Evolutionary conservation across 2,113 vertebrate species (phyloP).

Genomic region (Peromyscus californicus): DNA sequence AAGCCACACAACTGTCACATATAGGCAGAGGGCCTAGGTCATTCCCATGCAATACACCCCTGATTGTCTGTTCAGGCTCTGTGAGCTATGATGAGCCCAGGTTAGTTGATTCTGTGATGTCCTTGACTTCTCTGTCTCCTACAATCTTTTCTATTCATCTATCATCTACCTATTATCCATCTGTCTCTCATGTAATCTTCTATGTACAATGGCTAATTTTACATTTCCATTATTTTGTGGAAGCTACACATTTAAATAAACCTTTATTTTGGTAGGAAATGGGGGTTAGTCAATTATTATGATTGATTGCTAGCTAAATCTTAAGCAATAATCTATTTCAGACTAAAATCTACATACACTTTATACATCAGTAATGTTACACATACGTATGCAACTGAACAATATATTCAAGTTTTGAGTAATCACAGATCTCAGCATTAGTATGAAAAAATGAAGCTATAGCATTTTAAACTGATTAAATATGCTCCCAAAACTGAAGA

Average conservation of each 20-base stretch:
- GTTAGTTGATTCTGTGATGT: no score
- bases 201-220: neutral
- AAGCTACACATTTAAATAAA: neutral
- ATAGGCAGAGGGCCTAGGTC: no score
- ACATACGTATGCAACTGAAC: neutral
- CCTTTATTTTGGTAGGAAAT: neutral
- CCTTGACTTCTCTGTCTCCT: no score
- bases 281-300: neutral
- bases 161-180: neutral
- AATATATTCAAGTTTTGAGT: neutral
- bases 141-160: neutral
- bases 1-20: no score
- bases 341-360: neutral
- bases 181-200: neutral
- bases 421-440: neutral
- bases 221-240: neutral
- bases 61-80: no score
- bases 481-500: neutral
- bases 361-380: neutral
- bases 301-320: neutral
- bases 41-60: no score
- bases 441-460: slow-evolving; percentile 35
- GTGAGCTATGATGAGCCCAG: no score
- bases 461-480: slow-evolving; percentile 42
- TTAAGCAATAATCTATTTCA: neutral